phyloP scores from a whole-genome alignment of 2,113 vertebrate species.

The Gnathonemus longibarbis region DNA sequence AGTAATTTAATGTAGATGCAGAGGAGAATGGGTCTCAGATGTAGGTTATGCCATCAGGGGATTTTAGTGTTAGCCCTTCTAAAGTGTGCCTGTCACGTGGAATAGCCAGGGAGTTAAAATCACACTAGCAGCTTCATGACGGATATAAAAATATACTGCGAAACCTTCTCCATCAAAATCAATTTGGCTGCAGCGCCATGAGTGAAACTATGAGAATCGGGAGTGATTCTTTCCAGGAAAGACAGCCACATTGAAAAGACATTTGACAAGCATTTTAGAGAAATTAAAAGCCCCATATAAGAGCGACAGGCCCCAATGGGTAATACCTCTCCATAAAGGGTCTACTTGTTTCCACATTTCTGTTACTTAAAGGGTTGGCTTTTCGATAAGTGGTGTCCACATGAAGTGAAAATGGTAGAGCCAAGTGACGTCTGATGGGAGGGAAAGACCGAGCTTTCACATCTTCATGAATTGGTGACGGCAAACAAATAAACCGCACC shows the following conservation, averaged over 20 bases:
- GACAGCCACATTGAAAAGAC: background rate
- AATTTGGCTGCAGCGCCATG: background rate
- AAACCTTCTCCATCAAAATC: background rate
- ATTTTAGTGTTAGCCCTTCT: background rate
- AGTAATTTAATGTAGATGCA: background rate
- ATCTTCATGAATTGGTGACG: background rate
- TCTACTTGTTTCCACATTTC: background rate
- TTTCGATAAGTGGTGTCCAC: slow-evolving; percentile 1
- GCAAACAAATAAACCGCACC: background rate
- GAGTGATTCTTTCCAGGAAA: background rate
- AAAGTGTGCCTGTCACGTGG: background rate
- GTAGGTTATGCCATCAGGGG: background rate
- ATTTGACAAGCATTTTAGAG: background rate
- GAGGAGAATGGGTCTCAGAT: background rate
- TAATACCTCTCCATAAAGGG: background rate
- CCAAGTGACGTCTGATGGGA: background rate
- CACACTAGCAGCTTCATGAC: background rate
- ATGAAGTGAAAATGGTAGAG: background rate
- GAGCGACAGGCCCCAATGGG: background rate
- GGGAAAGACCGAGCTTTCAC: background rate
- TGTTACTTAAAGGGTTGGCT: background rate
- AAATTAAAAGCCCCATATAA: background rate
- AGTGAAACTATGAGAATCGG: background rate
- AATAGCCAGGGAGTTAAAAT: background rate
- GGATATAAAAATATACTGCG: background rate